Percentiles rank a stretch among this genome's conserved stretches.
These are phyloP conservation scores for Melolontha melolontha DNA, from an alignment of 2,888 invertebrate species.

Conservation along the genomic window DNA sequence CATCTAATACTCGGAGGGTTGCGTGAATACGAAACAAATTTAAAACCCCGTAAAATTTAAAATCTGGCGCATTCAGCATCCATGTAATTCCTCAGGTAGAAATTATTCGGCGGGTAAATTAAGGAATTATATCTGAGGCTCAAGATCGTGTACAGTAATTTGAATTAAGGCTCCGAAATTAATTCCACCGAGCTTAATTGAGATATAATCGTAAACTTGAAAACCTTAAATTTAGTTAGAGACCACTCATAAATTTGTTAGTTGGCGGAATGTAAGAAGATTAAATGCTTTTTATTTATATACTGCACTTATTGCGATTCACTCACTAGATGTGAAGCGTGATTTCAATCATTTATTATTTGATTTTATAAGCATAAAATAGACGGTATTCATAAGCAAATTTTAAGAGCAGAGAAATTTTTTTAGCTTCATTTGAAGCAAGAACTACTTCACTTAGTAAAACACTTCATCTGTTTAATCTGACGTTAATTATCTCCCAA, in stretches of 20 bases:
- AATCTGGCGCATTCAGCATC: conserved; percentile 6
- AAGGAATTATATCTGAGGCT: conserved; percentile 44
- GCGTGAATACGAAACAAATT: conserved; percentile 14
- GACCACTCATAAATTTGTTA: conserved; percentile 25
- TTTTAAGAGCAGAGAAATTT: too few relatives aligned
- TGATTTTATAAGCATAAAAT: too few relatives aligned
- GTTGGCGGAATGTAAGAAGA: conserved; percentile 12
- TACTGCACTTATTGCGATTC: too few relatives aligned
- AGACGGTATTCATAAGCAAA: too few relatives aligned
- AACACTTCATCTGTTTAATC: too few relatives aligned
- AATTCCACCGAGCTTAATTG: conserved; percentile 43
- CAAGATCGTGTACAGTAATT: conserved; percentile 42
- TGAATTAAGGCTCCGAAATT: conserved; percentile 44
- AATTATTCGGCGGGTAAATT: conserved; percentile 37
- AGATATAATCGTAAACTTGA: conserved; percentile 46
- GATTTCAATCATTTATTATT: too few relatives aligned
- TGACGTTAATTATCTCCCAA: too few relatives aligned
- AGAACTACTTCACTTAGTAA: too few relatives aligned
- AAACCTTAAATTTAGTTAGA: conserved; percentile 46
- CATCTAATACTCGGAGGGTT: neutral
- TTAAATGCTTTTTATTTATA: conserved; percentile 1
- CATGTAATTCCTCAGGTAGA: conserved; percentile 23
- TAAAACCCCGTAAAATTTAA: conserved; percentile 19
- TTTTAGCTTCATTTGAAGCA: too few relatives aligned
- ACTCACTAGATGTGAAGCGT: too few relatives aligned